Percentiles rank a stretch among this genome's conserved stretches.
Evolutionary conservation across 2,113 vertebrate species (phyloP).

Genomic region (Callithrix jacchus): DNA sequence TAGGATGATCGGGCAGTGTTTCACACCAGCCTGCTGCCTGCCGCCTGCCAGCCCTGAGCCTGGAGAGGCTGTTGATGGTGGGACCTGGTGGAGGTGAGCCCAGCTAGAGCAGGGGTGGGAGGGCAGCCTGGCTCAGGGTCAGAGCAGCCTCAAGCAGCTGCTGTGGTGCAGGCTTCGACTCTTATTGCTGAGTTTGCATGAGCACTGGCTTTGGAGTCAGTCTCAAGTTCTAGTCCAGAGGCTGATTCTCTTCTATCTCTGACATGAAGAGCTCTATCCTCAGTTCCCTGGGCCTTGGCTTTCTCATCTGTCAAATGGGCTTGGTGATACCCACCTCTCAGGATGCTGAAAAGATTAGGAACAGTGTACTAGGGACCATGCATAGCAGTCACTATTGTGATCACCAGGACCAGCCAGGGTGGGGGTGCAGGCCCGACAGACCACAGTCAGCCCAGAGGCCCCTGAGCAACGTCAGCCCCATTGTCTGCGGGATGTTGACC

Average conservation of each 20-base stretch:
- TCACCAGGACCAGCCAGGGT: not conserved
- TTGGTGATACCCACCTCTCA: not conserved
- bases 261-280: too few species aligned
- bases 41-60: not conserved
- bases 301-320: not conserved
- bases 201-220: not conserved
- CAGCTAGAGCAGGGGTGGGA: too few species aligned
- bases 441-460: not conserved
- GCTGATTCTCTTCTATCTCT: not conserved
- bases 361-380: not conserved
- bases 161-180: not conserved
- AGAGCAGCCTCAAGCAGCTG: not conserved
- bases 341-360: not conserved
- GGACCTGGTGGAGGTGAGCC: not conserved
- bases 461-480: not conserved
- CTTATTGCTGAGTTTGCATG: not conserved
- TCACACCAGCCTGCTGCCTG: not conserved
- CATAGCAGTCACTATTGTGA: not conserved
- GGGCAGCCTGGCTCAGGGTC: not conserved
- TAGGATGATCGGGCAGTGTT: not conserved
- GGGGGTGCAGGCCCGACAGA: too few species aligned
- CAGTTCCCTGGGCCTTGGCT: not conserved
- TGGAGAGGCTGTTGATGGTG: not conserved
- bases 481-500: not conserved
- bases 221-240: not conserved